These are phyloP conservation scores for human DNA, from an alignment of 2,113 vertebrate genomes.

Conservation along the genomic window DNA sequence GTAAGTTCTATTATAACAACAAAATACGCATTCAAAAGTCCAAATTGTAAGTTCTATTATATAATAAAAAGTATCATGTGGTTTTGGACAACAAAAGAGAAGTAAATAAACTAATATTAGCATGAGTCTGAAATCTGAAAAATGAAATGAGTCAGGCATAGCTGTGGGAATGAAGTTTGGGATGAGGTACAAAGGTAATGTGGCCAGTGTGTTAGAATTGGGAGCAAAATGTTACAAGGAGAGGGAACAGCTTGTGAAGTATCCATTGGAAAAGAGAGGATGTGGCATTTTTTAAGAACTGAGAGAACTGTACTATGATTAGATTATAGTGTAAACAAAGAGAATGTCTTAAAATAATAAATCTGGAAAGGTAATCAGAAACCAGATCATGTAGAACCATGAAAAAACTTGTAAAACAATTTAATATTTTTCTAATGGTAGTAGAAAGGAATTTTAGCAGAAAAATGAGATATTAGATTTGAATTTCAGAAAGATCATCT, in stretches of 20 bases:
- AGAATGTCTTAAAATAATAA: background rate
- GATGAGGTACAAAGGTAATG: accelerated
- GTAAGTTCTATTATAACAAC: background rate
- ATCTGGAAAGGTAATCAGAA: background rate
- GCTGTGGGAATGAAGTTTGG: background rate
- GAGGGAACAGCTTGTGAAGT: background rate
- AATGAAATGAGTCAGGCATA: background rate
- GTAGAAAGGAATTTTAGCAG: background rate
- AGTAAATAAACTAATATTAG: background rate
- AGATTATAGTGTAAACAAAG: background rate
- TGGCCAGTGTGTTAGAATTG: background rate
- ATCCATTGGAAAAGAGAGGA: background rate
- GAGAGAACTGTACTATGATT: background rate
- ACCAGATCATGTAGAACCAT: background rate
- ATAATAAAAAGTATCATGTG: background rate
- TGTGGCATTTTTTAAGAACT: background rate
- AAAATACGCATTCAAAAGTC: too few relatives aligned
- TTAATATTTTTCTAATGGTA: background rate
- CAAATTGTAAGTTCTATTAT: background rate
- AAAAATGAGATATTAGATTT: background rate
- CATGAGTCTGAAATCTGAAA: background rate
- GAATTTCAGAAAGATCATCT: background rate
- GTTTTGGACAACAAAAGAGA: background rate
- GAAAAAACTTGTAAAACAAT: background rate
- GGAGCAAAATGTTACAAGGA: background rate